Conservation (phyloP, 1,140 invertebrate genomes). For the Zaprionus tsacasi region DNA sequence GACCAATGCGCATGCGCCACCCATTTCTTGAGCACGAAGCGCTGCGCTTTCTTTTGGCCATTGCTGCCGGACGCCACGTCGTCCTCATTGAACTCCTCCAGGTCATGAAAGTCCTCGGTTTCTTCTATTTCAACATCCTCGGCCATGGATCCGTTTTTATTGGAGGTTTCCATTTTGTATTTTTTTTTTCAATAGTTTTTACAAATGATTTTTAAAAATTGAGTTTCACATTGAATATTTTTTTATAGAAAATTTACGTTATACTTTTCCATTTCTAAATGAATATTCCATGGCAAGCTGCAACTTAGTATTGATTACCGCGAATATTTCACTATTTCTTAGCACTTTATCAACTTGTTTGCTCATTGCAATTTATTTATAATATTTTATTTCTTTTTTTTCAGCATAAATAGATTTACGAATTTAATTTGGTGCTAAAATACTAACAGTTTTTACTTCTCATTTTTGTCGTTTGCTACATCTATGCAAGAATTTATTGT, state of each 20-base stretch:
- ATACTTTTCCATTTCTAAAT: no score
- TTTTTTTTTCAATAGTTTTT: conserved; percentile 13
- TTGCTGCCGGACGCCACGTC: conserved; percentile 90
- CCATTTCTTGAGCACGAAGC: conserved; percentile 99
- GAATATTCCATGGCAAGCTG: conserved; percentile 5
- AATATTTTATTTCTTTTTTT: conserved; percentile 50
- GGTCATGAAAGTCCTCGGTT: conserved; percentile 64
- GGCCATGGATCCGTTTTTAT: conserved; percentile 40
- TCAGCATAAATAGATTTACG: conserved; percentile 74
- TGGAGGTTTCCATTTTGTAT: conserved; percentile 12
- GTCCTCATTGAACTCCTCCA: conserved; percentile 67
- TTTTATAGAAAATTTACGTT: neutral
- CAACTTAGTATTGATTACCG: no score
- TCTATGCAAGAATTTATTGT: conserved; percentile 43
- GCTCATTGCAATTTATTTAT: conserved; percentile 17
- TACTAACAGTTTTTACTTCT: conserved; percentile 78
- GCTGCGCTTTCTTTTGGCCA: conserved; percentile 86
- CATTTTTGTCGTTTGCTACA: conserved; percentile 29
- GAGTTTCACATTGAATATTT: neutral
- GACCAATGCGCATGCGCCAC: conserved; percentile 99
- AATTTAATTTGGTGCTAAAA: conserved; percentile 82
- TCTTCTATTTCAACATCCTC: conserved; percentile 87
- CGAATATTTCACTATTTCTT: no score
- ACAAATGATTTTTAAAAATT: conserved; percentile 19
- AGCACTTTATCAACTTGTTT: neutral